A percentile compares a stretch with the other conserved stretches of the same genome.
Conservation (phyloP, 2,113 vertebrate genomes). For the Cichladusa arquata region DNA sequence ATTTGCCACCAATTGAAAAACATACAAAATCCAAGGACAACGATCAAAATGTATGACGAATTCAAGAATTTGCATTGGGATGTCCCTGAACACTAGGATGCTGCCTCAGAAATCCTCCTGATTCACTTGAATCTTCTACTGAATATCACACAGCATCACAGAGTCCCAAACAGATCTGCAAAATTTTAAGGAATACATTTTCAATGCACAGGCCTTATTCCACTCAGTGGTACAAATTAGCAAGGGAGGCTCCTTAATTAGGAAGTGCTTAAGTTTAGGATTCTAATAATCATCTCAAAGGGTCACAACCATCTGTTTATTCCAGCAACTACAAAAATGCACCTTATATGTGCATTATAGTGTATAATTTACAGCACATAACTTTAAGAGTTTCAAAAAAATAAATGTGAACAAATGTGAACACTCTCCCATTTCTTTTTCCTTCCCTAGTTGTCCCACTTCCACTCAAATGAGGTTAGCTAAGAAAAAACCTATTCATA, state of each 20-base stretch:
- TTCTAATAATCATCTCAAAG: background rate
- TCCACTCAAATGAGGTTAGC: background rate
- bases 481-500: background rate
- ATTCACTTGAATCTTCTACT: background rate
- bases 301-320: background rate
- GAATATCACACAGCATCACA: background rate
- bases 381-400: background rate
- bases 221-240: background rate
- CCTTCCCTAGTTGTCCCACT: background rate
- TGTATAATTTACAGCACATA: background rate
- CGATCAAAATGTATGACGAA: background rate
- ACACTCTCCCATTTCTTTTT: background rate
- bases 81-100: background rate
- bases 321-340: background rate
- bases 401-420: no score
- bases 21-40: background rate
- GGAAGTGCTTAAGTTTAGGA: background rate
- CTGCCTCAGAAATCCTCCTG: background rate
- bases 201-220: background rate
- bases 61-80: background rate
- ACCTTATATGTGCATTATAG: background rate
- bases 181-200: background rate
- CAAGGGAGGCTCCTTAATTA: conserved; percentile 15
- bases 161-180: background rate
- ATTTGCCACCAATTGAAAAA: background rate